Conservation (phyloP, 2,113 vertebrate genomes). For the Colinus virginianus region DNA sequence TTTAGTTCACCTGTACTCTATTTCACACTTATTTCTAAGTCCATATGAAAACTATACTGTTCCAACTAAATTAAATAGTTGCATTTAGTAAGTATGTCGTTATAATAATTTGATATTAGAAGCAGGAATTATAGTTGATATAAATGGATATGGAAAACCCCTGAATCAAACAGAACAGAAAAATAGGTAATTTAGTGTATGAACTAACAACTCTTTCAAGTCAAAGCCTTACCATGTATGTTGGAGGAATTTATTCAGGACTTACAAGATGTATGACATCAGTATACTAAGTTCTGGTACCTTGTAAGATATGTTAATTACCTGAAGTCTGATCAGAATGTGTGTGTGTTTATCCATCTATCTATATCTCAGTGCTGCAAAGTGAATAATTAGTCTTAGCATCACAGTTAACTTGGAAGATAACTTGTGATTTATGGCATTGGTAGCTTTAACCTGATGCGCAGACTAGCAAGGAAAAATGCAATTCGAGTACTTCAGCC, state of each 20-base stretch:
- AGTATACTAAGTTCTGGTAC: background rate
- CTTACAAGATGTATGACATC: too few relatives aligned
- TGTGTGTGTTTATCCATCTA: too few relatives aligned
- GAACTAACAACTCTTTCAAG: background rate
- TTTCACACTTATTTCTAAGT: background rate
- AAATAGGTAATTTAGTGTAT: background rate
- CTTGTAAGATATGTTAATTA: background rate
- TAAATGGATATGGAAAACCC: background rate
- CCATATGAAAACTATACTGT: background rate
- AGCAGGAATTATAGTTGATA: background rate
- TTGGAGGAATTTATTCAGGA: background rate
- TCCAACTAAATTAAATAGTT: background rate
- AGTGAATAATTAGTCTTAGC: background rate
- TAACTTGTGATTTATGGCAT: background rate
- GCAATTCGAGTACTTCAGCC: background rate
- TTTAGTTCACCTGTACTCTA: background rate
- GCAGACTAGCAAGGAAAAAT: too few relatives aligned
- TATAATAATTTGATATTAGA: background rate
- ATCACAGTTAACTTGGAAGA: background rate
- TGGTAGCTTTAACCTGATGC: background rate
- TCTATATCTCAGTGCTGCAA: background rate
- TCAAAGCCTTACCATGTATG: background rate
- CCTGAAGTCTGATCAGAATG: background rate
- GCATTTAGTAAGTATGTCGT: background rate
- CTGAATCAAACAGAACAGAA: background rate